A percentile compares a stretch with the other conserved stretches of the same genome.
Conservation (phyloP, 2,888 invertebrate species). For the Drosophila diplacantha region DNA sequence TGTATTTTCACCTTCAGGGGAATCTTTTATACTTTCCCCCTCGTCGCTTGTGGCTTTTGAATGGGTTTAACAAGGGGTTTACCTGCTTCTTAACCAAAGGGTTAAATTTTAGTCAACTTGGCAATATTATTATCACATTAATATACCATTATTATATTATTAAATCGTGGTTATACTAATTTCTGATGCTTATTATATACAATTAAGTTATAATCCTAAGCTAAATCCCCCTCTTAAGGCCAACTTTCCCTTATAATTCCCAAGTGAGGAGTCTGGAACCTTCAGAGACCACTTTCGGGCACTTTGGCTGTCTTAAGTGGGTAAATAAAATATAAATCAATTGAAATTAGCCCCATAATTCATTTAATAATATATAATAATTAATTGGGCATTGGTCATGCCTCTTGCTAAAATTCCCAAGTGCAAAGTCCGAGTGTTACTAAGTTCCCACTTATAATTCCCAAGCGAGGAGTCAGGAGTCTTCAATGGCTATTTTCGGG, state of each 20-base stretch:
- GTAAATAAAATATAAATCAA: too few relatives aligned
- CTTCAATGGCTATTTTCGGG: too few relatives aligned
- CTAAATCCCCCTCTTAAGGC: accelerated
- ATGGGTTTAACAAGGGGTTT: neutral
- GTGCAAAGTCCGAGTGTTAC: neutral
- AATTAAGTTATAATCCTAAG: neutral
- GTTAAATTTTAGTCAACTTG: too few relatives aligned
- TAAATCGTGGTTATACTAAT: too few relatives aligned
- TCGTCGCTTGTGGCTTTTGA: neutral
- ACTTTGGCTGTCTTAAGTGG: neutral
- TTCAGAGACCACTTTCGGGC: neutral
- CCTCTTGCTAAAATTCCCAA: neutral
- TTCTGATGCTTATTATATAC: neutral
- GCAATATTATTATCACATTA: too few relatives aligned
- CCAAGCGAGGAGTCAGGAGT: too few relatives aligned
- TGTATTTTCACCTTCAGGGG: neutral
- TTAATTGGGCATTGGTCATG: too few relatives aligned
- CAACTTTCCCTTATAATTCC: neutral
- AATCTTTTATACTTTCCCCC: neutral
- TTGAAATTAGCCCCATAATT: too few relatives aligned
- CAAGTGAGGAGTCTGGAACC: neutral
- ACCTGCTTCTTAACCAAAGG: too few relatives aligned
- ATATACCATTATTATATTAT: too few relatives aligned
- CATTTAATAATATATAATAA: too few relatives aligned
- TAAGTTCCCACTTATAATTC: too few relatives aligned